Conservation (phyloP, 2,888 invertebrate species). For the Prosapia bicincta region DNA sequence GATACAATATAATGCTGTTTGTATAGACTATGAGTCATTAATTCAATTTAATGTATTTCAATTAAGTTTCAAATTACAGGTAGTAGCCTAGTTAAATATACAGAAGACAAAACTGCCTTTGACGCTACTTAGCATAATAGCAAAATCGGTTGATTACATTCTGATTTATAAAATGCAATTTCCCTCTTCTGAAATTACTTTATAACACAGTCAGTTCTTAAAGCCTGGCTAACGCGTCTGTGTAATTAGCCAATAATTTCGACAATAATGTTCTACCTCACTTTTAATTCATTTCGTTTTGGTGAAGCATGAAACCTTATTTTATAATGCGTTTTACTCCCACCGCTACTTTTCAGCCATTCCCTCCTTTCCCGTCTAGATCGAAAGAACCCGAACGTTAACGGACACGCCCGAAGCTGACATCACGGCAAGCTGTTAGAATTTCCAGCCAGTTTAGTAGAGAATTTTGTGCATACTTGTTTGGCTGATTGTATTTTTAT, state of each 20-base stretch:
- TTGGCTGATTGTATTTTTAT: slow-evolving; percentile 26
- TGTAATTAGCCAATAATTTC: neutral
- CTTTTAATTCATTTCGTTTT: slow-evolving; percentile 4
- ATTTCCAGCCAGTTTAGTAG: slow-evolving; percentile 31
- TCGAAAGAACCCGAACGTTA: slow-evolving; percentile 8
- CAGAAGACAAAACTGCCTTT: neutral
- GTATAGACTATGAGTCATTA: neutral
- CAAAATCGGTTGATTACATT: neutral
- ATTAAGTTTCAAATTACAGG: neutral
- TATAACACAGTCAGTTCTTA: neutral
- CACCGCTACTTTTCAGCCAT: neutral
- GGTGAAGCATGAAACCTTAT: neutral
- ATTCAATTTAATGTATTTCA: neutral
- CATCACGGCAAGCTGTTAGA: slow-evolving; percentile 29
- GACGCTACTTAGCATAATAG: neutral
- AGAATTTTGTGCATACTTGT: slow-evolving; percentile 31
- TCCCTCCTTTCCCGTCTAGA: slow-evolving; percentile 2
- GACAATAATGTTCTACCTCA: neutral
- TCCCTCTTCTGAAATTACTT: neutral
- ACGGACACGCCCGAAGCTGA: slow-evolving; percentile 19
- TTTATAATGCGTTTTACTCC: slow-evolving; percentile 3
- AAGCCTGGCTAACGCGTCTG: neutral
- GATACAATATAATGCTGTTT: neutral
- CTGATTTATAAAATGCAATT: neutral
- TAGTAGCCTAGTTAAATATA: neutral